These are phyloP conservation scores for Felis chaus DNA, from an alignment of 2,113 vertebrate species.

Conservation along the genomic window DNA sequence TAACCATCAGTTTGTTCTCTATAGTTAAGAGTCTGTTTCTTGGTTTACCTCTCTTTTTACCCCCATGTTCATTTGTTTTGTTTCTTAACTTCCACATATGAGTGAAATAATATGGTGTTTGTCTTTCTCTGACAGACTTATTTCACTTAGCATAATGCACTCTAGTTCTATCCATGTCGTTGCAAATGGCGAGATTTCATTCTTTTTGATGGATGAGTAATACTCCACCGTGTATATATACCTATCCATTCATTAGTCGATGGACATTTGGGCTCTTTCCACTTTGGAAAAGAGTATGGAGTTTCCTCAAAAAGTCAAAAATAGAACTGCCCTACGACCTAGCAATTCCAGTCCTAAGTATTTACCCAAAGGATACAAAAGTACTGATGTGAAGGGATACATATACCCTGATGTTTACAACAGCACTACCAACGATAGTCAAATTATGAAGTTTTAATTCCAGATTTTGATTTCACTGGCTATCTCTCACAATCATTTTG, in stretches of 20 bases:
- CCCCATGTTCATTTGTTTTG: not conserved
- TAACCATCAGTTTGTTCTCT: not conserved
- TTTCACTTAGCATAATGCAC: not conserved
- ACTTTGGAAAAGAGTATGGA: not conserved
- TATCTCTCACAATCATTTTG: conserved; percentile 40
- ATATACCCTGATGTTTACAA: not conserved
- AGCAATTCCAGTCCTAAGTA: not conserved
- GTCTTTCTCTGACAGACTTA: not conserved
- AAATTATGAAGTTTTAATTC: not conserved
- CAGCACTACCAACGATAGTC: not conserved
- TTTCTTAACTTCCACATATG: not conserved
- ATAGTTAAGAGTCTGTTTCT: not conserved
- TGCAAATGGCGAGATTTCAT: not conserved
- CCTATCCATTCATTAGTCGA: not conserved
- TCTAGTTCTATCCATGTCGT: not conserved
- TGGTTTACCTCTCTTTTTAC: not conserved
- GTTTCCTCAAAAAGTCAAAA: not conserved
- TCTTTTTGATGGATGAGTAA: not conserved
- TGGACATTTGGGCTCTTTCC: not conserved
- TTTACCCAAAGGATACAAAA: not conserved
- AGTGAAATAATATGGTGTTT: not conserved
- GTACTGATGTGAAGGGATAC: not conserved
- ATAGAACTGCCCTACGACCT: not conserved
- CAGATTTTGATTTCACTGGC: not conserved
- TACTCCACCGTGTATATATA: not conserved